A percentile compares a stretch with the other conserved stretches of the same genome.
phyloP scores from a whole-genome alignment of 2,797 vertebrate genomes.

The Benthosema pterotum region DNA sequence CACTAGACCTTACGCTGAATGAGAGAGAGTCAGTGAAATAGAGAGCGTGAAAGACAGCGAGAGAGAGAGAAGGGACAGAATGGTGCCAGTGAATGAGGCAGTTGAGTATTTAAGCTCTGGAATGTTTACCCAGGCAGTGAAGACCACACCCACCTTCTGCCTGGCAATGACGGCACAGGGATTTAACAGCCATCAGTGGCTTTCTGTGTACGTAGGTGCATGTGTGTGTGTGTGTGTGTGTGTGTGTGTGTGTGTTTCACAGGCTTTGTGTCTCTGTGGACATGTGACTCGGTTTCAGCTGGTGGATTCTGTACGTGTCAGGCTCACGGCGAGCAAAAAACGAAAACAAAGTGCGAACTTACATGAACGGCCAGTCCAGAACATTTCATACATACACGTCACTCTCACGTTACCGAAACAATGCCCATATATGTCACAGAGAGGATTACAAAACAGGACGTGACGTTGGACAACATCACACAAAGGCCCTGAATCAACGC shows the following conservation, averaged over 20 bases:
- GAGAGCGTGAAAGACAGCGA: not conserved
- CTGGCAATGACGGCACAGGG: conserved; percentile 34
- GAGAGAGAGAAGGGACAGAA: conserved; percentile 7
- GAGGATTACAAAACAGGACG: not conserved
- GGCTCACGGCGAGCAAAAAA: conserved; percentile 31
- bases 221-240: not conserved
- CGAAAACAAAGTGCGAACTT: conserved; percentile 13
- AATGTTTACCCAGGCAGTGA: conserved; percentile 51
- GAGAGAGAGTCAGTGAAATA: conserved; percentile 14
- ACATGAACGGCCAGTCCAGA: conserved; percentile 15
- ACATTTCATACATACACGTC: conserved; percentile 2
- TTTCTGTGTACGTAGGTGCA: conserved; percentile 17
- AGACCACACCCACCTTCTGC: conserved; percentile 59
- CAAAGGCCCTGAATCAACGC: no score
- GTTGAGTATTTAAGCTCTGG: conserved; percentile 51
- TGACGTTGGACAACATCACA: no score
- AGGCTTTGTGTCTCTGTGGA: conserved; percentile 4
- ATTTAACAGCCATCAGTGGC: conserved; percentile 37
- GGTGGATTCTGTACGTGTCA: conserved; percentile 8
- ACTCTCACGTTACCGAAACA: conserved; percentile 3
- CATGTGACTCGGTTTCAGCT: conserved; percentile 25
- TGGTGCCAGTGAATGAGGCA: conserved; percentile 29
- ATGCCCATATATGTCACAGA: conserved; percentile 5
- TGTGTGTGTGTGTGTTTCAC: not conserved
- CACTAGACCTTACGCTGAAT: not conserved